Conservation (phyloP, 2,888 invertebrate species). For the Liodrosophila aerea region DNA sequence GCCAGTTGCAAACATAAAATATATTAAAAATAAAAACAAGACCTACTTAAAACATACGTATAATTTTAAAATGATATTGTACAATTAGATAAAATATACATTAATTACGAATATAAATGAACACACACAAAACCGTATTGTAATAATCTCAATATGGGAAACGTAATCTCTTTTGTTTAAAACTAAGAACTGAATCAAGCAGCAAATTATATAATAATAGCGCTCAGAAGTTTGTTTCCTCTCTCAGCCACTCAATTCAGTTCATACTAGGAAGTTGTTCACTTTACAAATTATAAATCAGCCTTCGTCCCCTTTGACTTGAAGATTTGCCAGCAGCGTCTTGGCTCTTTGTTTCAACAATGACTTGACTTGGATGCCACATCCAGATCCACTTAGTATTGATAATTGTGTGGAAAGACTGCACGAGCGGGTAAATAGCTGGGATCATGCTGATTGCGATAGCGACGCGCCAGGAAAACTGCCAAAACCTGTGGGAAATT, state of each 20-base stretch:
- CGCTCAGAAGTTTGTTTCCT: slow-evolving; percentile 14
- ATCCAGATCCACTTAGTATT: slow-evolving; percentile 64
- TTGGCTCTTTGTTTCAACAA: slow-evolving; percentile 32
- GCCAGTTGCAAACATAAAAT: slow-evolving; percentile 62
- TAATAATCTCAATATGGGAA: slow-evolving; percentile 58
- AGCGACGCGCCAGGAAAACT: slow-evolving; percentile 90
- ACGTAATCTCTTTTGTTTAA: slow-evolving; percentile 39
- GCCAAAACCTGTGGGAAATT: slow-evolving; percentile 88
- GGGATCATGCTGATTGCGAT: slow-evolving; percentile 91
- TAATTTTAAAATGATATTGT: slow-evolving; percentile 24
- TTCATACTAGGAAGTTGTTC: slow-evolving; percentile 55
- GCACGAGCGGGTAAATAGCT: slow-evolving; percentile 88
- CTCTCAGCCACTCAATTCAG: slow-evolving; percentile 31
- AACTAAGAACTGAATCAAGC: slow-evolving; percentile 33
- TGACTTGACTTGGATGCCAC: slow-evolving; percentile 5
- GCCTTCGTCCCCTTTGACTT: slow-evolving; percentile 76
- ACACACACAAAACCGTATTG: slow-evolving; percentile 16
- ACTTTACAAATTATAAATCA: slow-evolving; percentile 65
- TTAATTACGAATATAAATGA: slow-evolving; percentile 14
- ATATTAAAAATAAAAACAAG: slow-evolving; percentile 13
- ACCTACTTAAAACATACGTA: slow-evolving; percentile 30
- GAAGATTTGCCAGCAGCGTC: slow-evolving; percentile 49
- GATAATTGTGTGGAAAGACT: slow-evolving; percentile 85
- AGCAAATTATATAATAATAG: slow-evolving; percentile 12
- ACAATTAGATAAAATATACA: slow-evolving; percentile 18